Base-by-base conservation (phyloP, 1,140 invertebrate species). In the Gonioctena quinquepunctata region DNA sequence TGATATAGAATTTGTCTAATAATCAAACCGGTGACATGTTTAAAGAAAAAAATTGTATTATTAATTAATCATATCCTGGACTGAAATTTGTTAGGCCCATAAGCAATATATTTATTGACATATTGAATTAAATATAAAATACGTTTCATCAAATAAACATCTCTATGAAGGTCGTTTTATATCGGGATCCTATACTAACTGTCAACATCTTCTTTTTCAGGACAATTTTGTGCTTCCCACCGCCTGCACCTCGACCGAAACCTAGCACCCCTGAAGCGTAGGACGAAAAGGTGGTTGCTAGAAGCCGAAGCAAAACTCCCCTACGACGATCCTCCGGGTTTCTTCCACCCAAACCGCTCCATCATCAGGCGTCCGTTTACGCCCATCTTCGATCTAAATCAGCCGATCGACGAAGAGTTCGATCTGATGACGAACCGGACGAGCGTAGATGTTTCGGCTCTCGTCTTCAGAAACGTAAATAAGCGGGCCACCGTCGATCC, bases 401-500 rank as follows among this genome's bases (percentile, higher is more conserved):
- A 78, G 19, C 80, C 78, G 16, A 78, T 79, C 66, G 80, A 81
- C 59, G 79, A 80, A 66, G 75, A 79, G 22, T 67, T 81, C 42
- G 80, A 81, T n/a, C 48, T 78, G 50, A 26, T 76, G 13, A 66
- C 73, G 27, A 78, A 76, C 57, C 72, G 75, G 13, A 78, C 77
- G 25, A 66, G 73, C 52, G 73, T 76, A 18, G 80, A 82, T 62
- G 68, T 72, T 19, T 80, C 82, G 28, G 68, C 80, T 59, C 23
- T 80, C 71, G 71, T 77, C 84, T 87, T 79, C 84, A 83, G 90
- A 77, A 87, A 92, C 83, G 87, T 90, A 64, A 87, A 89, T 82
- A 89, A 92, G 82, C 84, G 93, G 74, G 87, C 92, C 16, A 91
- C 90, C 0, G 88, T 94, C 13, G 93, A 94, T 85, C 92, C 92